These are phyloP conservation scores for Eremobia ochroleuca DNA, from an alignment of 2,888 invertebrate species.

Conservation along the genomic window DNA sequence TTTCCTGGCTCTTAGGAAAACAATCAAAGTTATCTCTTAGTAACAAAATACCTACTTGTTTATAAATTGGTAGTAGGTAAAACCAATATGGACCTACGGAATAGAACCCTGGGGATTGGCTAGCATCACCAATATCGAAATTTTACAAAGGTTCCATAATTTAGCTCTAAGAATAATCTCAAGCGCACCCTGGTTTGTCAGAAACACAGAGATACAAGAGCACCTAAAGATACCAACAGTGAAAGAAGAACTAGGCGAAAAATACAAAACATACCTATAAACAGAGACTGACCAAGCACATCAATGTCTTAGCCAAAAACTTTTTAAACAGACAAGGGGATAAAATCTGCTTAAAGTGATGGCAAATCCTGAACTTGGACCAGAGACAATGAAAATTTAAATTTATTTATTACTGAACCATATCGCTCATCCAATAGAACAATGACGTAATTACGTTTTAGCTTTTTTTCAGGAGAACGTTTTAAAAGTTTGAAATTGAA, in stretches of 20 bases:
- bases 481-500: too few species aligned
- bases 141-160: background rate
- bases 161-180: background rate
- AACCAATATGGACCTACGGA: background rate
- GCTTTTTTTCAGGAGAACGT: too few species aligned
- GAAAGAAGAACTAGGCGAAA: too few species aligned
- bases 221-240: too few species aligned
- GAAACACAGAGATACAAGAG: background rate
- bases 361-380: background rate
- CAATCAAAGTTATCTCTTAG: background rate
- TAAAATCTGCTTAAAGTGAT: background rate
- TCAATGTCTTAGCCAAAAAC: background rate
- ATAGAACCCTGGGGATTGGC: background rate
- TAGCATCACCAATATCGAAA: background rate
- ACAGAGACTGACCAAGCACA: too few species aligned
- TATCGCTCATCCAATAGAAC: too few species aligned
- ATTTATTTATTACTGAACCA: background rate
- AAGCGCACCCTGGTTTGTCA: background rate
- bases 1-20: background rate
- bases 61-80: background rate
- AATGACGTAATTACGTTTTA: too few species aligned
- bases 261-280: too few species aligned
- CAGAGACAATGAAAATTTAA: background rate
- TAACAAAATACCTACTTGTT: background rate
- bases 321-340: background rate